Conservation (phyloP, 2,113 vertebrate species). For the Gambusia holbrooki region DNA sequence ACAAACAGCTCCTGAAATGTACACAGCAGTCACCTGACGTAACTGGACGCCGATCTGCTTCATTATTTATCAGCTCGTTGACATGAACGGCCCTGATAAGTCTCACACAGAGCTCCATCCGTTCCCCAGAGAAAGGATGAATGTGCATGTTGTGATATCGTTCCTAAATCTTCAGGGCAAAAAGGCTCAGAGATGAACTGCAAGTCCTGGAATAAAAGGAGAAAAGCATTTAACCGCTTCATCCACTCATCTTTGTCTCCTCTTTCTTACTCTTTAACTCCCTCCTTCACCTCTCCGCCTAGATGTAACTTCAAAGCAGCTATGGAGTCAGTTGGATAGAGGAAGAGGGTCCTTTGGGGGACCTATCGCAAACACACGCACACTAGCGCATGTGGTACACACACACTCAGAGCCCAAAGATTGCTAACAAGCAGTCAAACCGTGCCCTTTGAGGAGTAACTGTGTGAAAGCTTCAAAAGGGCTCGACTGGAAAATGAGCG, state of each 20-base stretch:
- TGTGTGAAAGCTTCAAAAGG: conserved; percentile 65
- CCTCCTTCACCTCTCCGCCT: conserved; percentile 53
- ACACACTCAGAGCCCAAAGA: conserved; percentile 39
- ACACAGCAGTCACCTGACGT: conserved; percentile 67
- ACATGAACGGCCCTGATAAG: conserved; percentile 40
- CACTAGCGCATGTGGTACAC: conserved; percentile 24
- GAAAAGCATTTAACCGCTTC: conserved; percentile 22
- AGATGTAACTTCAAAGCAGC: conserved; percentile 75
- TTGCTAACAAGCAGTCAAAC: conserved; percentile 65
- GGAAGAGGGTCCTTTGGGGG: conserved; percentile 60
- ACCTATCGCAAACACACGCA: conserved; percentile 24
- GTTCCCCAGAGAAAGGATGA: conserved; percentile 3
- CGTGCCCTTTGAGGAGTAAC: conserved; percentile 61
- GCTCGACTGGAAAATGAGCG: conserved; percentile 14
- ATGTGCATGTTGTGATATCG: conserved; percentile 35
- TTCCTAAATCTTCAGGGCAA: conserved; percentile 22
- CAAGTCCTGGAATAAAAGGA: conserved; percentile 23
- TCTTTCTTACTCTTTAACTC: background rate
- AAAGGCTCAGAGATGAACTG: background rate
- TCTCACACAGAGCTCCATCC: conserved; percentile 20
- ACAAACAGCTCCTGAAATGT: conserved; percentile 44
- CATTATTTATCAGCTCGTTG: conserved; percentile 71
- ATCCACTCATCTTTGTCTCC: conserved; percentile 25
- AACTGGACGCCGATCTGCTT: conserved; percentile 63
- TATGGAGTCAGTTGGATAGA: conserved; percentile 71